A percentile compares a stretch with the other conserved stretches of the same genome.
Evolutionary conservation across 2,113 vertebrate species (phyloP).

Genomic region (Python bivittatus): DNA sequence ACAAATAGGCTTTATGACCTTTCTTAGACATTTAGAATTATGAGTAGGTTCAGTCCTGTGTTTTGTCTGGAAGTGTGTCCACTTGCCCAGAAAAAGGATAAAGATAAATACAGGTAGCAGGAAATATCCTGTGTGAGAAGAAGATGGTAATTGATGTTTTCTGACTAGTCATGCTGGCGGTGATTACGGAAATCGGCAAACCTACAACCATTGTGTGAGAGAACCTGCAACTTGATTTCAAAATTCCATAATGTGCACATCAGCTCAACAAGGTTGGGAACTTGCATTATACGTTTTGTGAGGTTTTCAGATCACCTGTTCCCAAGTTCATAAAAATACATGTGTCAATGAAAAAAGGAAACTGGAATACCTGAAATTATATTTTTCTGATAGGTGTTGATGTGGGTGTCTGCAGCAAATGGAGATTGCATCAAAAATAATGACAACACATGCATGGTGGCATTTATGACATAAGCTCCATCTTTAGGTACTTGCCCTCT

Average conservation of each 20-base stretch:
- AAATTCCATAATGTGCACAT: background rate
- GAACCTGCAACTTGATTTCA: background rate
- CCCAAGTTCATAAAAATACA: background rate
- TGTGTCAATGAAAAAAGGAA: background rate
- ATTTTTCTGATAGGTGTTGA: background rate
- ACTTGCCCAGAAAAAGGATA: background rate
- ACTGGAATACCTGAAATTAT: background rate
- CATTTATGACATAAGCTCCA: background rate
- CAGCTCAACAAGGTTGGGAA: background rate
- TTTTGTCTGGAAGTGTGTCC: background rate
- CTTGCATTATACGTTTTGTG: background rate
- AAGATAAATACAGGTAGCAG: background rate
- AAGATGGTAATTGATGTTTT: background rate
- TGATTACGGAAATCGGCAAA: background rate
- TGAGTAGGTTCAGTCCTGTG: background rate
- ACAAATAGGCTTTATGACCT: background rate
- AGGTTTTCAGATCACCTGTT: background rate
- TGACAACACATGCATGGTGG: background rate
- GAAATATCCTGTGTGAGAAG: background rate
- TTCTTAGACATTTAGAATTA: background rate
- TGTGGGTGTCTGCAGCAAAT: background rate
- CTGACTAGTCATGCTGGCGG: background rate
- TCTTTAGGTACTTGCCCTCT: background rate
- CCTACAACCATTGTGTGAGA: background rate
- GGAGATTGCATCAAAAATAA: background rate